Evolutionary conservation across 2,888 invertebrate species (phyloP).

Genomic region (Lasioglossum pauxillum): DNA sequence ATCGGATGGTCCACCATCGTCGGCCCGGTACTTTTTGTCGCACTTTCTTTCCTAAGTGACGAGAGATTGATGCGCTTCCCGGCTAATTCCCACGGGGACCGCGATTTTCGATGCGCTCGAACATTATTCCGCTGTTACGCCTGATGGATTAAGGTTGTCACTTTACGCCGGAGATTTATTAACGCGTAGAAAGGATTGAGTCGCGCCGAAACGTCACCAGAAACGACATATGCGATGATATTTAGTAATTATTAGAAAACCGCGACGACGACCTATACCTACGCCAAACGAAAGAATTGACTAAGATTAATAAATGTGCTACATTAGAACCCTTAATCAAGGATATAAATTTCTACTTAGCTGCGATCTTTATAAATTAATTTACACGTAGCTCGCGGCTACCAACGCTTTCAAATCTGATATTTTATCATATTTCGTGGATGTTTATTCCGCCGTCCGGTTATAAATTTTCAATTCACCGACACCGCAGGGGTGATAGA

Average conservation of each 20-base stretch:
- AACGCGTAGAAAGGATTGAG: background rate
- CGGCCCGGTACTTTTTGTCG: slow-evolving; percentile 5
- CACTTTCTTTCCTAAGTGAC: background rate
- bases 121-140: background rate
- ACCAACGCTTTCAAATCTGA: background rate
- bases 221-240: slow-evolving; percentile 4
- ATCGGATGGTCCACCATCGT: slow-evolving; percentile 6
- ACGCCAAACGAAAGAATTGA: background rate
- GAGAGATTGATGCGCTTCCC: slow-evolving; percentile 1
- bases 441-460: background rate
- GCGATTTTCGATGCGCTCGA: background rate
- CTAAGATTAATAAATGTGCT: background rate
- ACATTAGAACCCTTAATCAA: background rate
- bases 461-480: background rate
- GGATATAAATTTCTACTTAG: background rate
- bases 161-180: slow-evolving; percentile 19
- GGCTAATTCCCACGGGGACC: slow-evolving; percentile 3
- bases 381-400: background rate
- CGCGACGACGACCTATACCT: background rate
- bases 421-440: slow-evolving; percentile 1
- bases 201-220: background rate
- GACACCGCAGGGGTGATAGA: slow-evolving; percentile 11
- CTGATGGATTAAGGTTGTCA: slow-evolving; percentile 11
- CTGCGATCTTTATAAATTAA: background rate
- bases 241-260: background rate